Evolutionary conservation across 2,113 vertebrate genomes (phyloP).

Genomic region (Cathartes aura): DNA sequence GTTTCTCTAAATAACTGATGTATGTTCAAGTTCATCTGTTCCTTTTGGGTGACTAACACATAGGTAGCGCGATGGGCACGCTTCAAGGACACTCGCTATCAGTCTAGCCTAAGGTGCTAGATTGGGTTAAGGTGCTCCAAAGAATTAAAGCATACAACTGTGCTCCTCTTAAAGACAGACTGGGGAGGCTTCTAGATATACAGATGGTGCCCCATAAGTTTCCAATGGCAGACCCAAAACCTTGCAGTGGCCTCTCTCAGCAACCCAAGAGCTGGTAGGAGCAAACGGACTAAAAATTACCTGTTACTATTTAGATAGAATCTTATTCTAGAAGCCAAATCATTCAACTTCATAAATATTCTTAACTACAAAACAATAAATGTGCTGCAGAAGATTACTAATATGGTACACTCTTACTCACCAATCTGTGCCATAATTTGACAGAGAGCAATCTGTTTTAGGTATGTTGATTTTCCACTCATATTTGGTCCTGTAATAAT

Average conservation of each 20-base stretch:
- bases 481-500: conserved; percentile 97
- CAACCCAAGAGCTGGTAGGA: not conserved
- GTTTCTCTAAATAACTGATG: not conserved
- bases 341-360: not conserved
- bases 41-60: not conserved
- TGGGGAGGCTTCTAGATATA: not conserved
- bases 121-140: not conserved
- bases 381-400: not conserved
- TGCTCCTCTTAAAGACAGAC: not conserved
- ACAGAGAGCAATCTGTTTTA: conserved; percentile 95
- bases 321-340: not conserved
- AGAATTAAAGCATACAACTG: not conserved
- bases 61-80: rapidly evolving
- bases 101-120: not conserved
- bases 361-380: not conserved
- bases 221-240: not conserved
- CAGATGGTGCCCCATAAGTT: rapidly evolving
- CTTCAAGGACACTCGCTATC: not conserved
- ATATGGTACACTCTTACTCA: conserved; percentile 53
- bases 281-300: not conserved
- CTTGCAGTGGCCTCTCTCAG: not conserved
- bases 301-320: not conserved
- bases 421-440: conserved; percentile 99
- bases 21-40: not conserved
- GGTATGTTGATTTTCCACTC: conserved; percentile 97